These are phyloP conservation scores for Chionodraco myersi DNA, from an alignment of 2,113 vertebrate genomes.

Conservation along the genomic window DNA sequence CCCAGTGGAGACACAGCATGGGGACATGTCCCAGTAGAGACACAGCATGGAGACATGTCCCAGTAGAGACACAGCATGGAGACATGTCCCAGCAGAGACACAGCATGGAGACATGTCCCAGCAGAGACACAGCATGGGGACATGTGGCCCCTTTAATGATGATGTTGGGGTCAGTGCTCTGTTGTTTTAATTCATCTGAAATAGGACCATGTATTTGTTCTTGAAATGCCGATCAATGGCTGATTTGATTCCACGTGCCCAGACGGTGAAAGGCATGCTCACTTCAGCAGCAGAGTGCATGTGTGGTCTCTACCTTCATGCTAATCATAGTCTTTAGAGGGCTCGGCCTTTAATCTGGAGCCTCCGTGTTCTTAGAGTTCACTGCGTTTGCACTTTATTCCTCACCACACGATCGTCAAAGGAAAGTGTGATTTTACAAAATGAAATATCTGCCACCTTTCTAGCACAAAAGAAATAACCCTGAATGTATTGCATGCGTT, in stretches of 20 bases:
- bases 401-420: background rate
- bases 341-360: slow-evolving; percentile 9
- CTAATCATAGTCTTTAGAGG: slow-evolving; percentile 28
- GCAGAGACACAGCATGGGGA: too few species aligned
- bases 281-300: background rate
- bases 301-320: slow-evolving; percentile 11
- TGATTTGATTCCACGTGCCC: background rate
- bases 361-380: slow-evolving; percentile 5
- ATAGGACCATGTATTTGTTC: background rate
- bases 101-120: too few species aligned
- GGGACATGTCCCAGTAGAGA: too few species aligned
- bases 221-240: background rate
- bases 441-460: background rate
- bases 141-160: too few species aligned
- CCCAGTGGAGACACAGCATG: too few species aligned
- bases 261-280: slow-evolving; percentile 9
- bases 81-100: too few species aligned
- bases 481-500: too few species aligned
- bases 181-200: background rate
- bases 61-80: too few species aligned
- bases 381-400: background rate
- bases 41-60: too few species aligned
- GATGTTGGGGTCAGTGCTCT: too few species aligned
- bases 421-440: background rate
- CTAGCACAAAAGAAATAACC: too few species aligned